Conservation (phyloP, 1,140 invertebrate genomes). For the Parasteatoda tepidariorum region DNA sequence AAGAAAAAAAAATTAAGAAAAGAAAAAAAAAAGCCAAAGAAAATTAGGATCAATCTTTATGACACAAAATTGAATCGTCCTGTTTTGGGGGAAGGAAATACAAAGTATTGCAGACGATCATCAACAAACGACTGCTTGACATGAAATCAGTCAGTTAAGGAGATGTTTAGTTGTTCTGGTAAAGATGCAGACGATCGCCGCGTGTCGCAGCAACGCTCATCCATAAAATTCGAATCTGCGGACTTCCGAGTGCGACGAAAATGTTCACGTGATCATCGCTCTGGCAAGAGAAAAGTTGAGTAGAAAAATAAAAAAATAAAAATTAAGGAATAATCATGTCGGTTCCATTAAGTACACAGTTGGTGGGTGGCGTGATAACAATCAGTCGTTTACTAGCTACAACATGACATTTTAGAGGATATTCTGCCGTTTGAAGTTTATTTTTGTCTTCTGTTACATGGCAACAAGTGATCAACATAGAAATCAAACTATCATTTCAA, state of each 20-base stretch:
- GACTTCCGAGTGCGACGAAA: background rate
- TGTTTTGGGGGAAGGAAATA: conserved; percentile 3
- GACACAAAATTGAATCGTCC: background rate
- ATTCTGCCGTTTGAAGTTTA: too few relatives aligned
- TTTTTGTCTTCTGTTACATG: background rate
- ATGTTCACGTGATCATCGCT: too few relatives aligned
- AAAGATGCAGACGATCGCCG: too few relatives aligned
- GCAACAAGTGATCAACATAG: background rate
- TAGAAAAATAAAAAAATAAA: background rate
- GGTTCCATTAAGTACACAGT: background rate
- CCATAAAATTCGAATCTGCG: background rate
- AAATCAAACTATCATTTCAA: background rate
- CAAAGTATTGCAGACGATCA: background rate
- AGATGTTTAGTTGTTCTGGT: background rate
- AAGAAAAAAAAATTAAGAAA: background rate
- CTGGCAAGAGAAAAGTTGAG: too few relatives aligned
- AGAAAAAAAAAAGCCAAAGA: background rate
- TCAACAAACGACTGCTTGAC: conserved; percentile 22
- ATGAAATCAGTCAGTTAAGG: conserved; percentile 19
- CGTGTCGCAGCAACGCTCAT: background rate
- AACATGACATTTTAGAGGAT: background rate
- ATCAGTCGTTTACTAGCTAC: background rate
- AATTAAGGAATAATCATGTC: background rate
- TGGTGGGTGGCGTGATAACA: background rate
- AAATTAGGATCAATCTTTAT: background rate